Evolutionary conservation across 2,113 vertebrate species (phyloP).

Genomic region (Lophura nycthemera): DNA sequence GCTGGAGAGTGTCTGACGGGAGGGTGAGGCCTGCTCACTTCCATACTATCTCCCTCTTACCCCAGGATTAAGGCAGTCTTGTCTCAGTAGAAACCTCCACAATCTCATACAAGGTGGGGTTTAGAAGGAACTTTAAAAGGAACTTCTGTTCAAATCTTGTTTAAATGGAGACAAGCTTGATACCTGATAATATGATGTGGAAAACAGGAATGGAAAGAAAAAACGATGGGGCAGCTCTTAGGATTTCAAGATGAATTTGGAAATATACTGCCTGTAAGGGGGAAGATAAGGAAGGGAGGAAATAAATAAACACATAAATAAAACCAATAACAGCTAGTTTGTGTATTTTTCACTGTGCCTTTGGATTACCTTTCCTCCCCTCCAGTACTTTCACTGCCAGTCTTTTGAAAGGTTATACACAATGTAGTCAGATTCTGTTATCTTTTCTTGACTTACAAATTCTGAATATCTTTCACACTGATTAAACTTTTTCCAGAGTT

Average conservation of each 20-base stretch:
- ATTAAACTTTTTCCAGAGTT: neutral
- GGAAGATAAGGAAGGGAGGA: neutral
- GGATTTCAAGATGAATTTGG: neutral
- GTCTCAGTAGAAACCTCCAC: neutral
- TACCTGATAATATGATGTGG: fast-evolving
- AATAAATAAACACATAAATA: neutral
- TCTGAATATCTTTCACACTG: neutral
- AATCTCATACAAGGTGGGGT: neutral
- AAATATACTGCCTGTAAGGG: neutral
- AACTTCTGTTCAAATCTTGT: neutral
- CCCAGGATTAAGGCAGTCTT: neutral
- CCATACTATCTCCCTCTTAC: neutral
- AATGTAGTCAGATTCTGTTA: neutral
- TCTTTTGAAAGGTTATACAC: neutral
- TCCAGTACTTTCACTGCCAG: neutral
- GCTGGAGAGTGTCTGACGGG: neutral
- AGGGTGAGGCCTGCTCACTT: neutral
- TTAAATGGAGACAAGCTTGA: neutral
- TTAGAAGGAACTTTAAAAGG: neutral
- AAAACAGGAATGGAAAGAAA: neutral
- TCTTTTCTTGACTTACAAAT: neutral
- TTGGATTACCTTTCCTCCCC: neutral
- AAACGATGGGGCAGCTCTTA: neutral
- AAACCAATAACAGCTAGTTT: neutral
- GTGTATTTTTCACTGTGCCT: neutral